Percentiles rank a stretch among this genome's conserved stretches.
Conservation (phyloP, 2,797 vertebrate genomes). For the Stomatorhinus walkeri region DNA sequence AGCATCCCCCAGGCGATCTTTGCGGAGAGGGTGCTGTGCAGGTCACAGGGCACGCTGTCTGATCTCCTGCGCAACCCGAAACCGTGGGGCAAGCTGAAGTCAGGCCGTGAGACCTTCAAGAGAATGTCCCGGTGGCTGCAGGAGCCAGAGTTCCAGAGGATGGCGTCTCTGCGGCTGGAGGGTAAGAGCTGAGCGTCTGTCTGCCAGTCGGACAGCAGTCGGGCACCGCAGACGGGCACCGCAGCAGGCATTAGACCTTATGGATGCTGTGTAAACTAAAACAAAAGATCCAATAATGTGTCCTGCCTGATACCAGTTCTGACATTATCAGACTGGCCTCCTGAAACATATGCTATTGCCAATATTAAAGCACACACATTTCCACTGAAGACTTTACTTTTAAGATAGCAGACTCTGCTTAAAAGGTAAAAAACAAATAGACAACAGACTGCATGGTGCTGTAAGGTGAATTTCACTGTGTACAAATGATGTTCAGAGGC, state of each 20-base stretch:
- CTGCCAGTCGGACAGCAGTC: background rate
- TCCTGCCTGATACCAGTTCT: background rate
- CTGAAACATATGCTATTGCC: background rate
- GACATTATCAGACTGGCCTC: background rate
- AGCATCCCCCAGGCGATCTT: slow-evolving; percentile 82
- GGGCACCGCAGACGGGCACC: background rate
- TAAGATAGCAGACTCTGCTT: background rate
- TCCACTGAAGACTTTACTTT: background rate
- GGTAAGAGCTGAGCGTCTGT: slow-evolving; percentile 55
- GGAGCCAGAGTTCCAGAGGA: slow-evolving; percentile 77
- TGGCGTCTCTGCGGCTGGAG: slow-evolving; percentile 76
- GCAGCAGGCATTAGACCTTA: background rate
- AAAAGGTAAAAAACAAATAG: background rate
- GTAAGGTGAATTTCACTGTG: background rate
- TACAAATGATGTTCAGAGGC: background rate
- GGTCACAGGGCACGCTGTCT: slow-evolving; percentile 76
- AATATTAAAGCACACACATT: background rate
- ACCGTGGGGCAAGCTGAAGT: slow-evolving; percentile 79
- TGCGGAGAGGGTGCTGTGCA: slow-evolving; percentile 71
- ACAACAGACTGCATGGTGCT: background rate
- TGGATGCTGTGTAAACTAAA: background rate
- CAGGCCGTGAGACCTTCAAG: slow-evolving; percentile 78
- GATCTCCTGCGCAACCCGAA: slow-evolving; percentile 80
- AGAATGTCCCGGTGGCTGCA: slow-evolving; percentile 79
- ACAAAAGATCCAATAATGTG: background rate